Percentiles rank a stretch among this genome's conserved stretches.
phyloP scores from a whole-genome alignment of 2,113 vertebrate species.

The Numida meleagris region DNA sequence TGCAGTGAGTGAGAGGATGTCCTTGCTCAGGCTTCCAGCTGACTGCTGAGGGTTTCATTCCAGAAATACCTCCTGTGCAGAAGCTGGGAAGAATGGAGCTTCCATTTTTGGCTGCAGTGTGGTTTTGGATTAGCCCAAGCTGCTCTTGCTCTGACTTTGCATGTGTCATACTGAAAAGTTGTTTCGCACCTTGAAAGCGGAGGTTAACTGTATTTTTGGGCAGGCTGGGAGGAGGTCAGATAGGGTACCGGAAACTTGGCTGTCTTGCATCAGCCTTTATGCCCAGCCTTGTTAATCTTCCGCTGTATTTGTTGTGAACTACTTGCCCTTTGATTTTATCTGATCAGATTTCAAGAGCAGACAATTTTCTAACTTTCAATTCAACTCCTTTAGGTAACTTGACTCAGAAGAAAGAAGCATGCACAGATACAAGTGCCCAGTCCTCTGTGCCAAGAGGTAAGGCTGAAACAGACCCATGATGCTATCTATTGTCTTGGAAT shows the following conservation, averaged over 20 bases:
- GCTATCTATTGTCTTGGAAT: background rate
- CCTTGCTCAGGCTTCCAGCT: background rate
- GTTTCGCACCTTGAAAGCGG: background rate
- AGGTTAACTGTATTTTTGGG: background rate
- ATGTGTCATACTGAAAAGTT: background rate
- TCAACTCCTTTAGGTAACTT: background rate
- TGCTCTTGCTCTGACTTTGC: rapidly evolving
- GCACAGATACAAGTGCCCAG: rapidly evolving
- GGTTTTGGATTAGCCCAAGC: background rate
- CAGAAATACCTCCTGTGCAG: background rate
- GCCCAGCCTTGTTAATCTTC: background rate
- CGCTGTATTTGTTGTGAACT: background rate
- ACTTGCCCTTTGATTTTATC: background rate
- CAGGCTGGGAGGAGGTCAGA: background rate
- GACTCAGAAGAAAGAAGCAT: background rate
- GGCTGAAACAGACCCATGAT: background rate
- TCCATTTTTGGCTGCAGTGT: background rate
- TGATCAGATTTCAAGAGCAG: background rate
- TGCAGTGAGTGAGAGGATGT: background rate
- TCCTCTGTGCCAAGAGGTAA: background rate
- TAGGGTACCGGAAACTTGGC: background rate
- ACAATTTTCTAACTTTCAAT: background rate
- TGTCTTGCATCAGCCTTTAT: background rate
- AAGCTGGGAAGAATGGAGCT: rapidly evolving
- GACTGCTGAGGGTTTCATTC: background rate